Conservation (phyloP, 2,797 vertebrate genomes). For the Rhinogobio ventralis region DNA sequence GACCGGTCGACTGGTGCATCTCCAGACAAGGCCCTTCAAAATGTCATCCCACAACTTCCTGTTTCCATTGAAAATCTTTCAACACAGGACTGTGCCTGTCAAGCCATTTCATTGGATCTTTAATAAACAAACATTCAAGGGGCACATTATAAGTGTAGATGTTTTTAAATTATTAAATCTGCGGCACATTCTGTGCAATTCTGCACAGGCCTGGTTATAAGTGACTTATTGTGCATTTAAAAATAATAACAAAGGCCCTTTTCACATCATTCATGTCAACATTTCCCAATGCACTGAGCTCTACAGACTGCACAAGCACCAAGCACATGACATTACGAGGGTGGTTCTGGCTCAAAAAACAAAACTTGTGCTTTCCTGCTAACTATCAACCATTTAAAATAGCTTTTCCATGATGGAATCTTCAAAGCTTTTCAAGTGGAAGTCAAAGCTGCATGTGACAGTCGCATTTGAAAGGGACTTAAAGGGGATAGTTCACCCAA, state of each 20-base stretch:
- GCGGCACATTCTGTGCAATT: not conserved
- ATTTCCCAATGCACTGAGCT: constrained; percentile 1
- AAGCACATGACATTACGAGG: not conserved
- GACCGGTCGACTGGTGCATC: not conserved
- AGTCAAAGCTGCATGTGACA: constrained; percentile 1
- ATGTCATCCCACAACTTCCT: constrained; percentile 7
- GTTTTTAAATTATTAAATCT: not conserved
- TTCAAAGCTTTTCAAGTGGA: not conserved
- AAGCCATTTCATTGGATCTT: not conserved
- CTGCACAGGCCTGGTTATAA: not conserved
- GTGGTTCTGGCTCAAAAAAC: not conserved
- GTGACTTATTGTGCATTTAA: constrained; percentile 14
- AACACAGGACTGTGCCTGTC: not conserved
- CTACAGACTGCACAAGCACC: not conserved
- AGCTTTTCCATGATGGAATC: not conserved
- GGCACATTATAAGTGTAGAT: not conserved
- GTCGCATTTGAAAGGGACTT: not conserved
- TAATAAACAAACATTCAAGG: not conserved
- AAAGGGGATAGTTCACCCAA: too few relatives aligned
- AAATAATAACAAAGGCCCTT: constrained; percentile 18
- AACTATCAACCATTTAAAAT: not conserved
- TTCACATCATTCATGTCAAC: not conserved
- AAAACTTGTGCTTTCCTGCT: not conserved
- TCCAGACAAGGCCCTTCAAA: not conserved
- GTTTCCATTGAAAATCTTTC: not conserved